A percentile compares a stretch with the other conserved stretches of the same genome.
Evolutionary conservation across 2,888 invertebrate genomes (phyloP).

Genomic region (Germaria angustata): DNA sequence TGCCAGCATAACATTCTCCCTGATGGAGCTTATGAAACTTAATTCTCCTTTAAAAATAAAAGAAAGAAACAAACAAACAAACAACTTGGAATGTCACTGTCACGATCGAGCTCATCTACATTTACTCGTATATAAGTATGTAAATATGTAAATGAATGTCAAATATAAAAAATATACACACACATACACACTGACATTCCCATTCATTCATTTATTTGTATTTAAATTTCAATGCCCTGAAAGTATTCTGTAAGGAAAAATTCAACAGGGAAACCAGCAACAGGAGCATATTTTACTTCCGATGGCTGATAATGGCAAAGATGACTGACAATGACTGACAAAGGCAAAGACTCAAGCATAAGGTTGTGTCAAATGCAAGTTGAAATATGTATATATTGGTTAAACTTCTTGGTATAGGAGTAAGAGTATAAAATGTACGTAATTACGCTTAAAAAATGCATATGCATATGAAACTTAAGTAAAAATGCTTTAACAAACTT

Average conservation of each 20-base stretch:
- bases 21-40: no score
- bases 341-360: background rate
- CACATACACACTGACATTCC: no score
- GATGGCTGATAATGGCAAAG: no score
- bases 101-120: background rate
- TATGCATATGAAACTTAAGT: no score
- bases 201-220: background rate
- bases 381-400: constrained; percentile 22
- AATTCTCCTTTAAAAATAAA: background rate
- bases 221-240: constrained; percentile 8
- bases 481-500: no score
- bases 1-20: no score
- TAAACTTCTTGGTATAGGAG: background rate
- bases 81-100: constrained; percentile 34
- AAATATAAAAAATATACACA: no score
- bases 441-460: background rate
- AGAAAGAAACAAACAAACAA: no score
- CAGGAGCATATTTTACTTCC: background rate
- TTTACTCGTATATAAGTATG: background rate
- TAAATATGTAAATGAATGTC: background rate
- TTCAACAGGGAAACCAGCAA: background rate
- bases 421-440: no score
- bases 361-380: background rate
- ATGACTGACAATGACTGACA: no score
- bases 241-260: background rate